Percentiles rank a stretch among this genome's conserved stretches.
These are phyloP conservation scores for Pseudomyrmex cubaensis DNA, from an alignment of 1,140 invertebrate species.

Conservation along the genomic window DNA sequence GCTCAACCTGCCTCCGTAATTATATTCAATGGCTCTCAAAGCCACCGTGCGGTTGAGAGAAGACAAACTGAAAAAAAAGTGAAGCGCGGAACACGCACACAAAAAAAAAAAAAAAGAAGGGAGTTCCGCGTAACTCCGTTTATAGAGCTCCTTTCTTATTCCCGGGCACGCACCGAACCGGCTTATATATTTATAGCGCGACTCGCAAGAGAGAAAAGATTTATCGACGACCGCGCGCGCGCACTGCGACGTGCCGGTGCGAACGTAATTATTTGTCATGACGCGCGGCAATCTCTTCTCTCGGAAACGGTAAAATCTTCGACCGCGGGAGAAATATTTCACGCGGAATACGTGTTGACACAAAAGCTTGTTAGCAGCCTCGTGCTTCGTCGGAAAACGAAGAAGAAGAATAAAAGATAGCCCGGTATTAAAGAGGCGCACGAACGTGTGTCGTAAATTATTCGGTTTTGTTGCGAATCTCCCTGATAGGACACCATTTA, in stretches of 20 bases:
- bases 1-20: slow-evolving; percentile 41
- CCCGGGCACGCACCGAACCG: slow-evolving; percentile 7
- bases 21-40: slow-evolving; percentile 38
- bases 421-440: neutral
- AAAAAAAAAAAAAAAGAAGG: slow-evolving; percentile 31
- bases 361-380: slow-evolving; percentile 1
- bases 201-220: slow-evolving; percentile 28
- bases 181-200: slow-evolving; percentile 40
- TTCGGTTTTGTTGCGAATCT: neutral
- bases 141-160: slow-evolving; percentile 41
- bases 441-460: neutral
- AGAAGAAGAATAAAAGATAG: neutral
- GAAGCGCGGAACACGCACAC: neutral
- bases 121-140: slow-evolving; percentile 47
- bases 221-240: slow-evolving; percentile 32
- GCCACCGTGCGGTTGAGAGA: neutral
- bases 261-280: slow-evolving; percentile 50
- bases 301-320: slow-evolving; percentile 28
- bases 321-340: slow-evolving; percentile 4
- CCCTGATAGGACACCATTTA: too few relatives aligned
- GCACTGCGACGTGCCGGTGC: neutral
- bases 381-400: neutral
- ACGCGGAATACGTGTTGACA: slow-evolving; percentile 3
- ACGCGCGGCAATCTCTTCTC: slow-evolving; percentile 21
- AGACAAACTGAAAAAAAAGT: slow-evolving; percentile 6